Conservation (phyloP, 2,888 invertebrate species). For the Conus canariensis region DNA sequence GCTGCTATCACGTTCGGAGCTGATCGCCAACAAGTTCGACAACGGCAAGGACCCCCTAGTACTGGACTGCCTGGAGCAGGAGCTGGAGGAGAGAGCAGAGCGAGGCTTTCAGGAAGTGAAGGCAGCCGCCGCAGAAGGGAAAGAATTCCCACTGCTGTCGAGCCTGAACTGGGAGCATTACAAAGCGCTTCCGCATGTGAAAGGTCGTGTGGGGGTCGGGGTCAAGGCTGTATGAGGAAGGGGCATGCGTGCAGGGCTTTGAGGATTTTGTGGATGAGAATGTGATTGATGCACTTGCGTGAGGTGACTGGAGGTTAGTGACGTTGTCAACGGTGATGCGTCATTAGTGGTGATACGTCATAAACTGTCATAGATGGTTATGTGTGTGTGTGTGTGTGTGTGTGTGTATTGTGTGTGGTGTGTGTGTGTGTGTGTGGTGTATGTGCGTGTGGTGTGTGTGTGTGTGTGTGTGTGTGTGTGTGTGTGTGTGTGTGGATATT, state of each 20-base stretch:
- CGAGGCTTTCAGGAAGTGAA: background rate
- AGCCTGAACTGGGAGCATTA: slow-evolving; percentile 2
- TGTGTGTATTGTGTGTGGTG: too few species aligned
- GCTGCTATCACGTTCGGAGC: slow-evolving; percentile 34
- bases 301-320: too few species aligned
- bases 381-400: too few species aligned
- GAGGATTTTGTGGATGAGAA: background rate
- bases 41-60: slow-evolving; percentile 40
- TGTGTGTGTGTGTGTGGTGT: too few species aligned
- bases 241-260: background rate
- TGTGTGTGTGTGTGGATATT: too few species aligned
- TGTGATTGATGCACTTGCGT: too few species aligned
- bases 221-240: background rate
- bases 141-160: background rate
- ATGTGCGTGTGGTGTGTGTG: too few species aligned
- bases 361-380: too few species aligned
- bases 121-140: background rate
- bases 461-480: too few species aligned
- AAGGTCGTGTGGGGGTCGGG: background rate
- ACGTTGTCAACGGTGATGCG: too few species aligned
- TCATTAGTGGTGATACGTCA: too few species aligned
- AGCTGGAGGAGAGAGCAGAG: slow-evolving; percentile 37
- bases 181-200: background rate
- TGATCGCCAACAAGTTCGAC: slow-evolving; percentile 51
- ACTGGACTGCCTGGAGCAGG: slow-evolving; percentile 46